Conservation (phyloP, 2,113 vertebrate species). For the Cheilinus undulatus region DNA sequence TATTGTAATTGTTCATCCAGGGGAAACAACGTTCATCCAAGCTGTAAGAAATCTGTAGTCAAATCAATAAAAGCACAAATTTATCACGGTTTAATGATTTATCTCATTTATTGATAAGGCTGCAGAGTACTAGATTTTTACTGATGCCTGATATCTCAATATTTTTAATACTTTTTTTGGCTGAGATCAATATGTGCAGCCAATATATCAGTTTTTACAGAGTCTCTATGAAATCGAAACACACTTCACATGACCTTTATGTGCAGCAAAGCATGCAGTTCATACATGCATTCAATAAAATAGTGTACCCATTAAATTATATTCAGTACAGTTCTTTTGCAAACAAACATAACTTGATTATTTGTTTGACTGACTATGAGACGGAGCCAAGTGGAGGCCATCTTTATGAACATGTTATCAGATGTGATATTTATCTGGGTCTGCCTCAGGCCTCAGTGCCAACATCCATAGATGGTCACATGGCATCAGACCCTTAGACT, state of each 20-base stretch:
- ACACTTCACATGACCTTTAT: background rate
- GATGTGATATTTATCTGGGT: conserved; percentile 42
- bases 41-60: background rate
- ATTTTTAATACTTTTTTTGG: too few relatives aligned
- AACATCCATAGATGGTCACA: conserved; percentile 43
- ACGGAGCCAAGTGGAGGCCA: background rate
- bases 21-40: conserved; percentile 1
- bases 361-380: conserved; percentile 29
- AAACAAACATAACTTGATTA: conserved; percentile 2
- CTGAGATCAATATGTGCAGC: too few relatives aligned
- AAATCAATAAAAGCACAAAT: conserved; percentile 7
- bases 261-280: conserved; percentile 7
- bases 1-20: conserved; percentile 1
- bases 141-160: too few relatives aligned
- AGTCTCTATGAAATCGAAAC: conserved; percentile 21
- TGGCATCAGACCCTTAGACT: conserved; percentile 42
- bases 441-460: conserved; percentile 35
- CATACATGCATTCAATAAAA: conserved; percentile 1
- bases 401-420: conserved; percentile 38
- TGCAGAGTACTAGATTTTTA: too few relatives aligned
- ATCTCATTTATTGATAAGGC: background rate
- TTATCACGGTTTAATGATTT: background rate
- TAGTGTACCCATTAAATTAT: conserved; percentile 12
- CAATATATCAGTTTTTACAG: background rate
- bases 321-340: conserved; percentile 1